These are phyloP conservation scores for Cherax quadricarinatus DNA, from an alignment of 1,140 invertebrate species.

Conservation along the genomic window DNA sequence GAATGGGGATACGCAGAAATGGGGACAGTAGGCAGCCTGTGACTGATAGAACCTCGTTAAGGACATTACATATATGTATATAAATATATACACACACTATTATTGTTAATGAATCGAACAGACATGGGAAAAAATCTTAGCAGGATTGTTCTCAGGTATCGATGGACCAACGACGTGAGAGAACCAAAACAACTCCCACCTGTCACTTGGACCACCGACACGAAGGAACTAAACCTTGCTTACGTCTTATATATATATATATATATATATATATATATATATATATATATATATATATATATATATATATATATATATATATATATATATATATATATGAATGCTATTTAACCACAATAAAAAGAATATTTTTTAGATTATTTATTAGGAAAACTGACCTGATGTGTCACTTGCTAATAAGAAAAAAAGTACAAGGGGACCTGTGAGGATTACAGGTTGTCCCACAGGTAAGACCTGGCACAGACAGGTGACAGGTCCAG, in stretches of 20 bases:
- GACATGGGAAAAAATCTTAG: neutral
- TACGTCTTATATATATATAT: too few relatives aligned
- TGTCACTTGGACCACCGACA: neutral
- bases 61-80: neutral
- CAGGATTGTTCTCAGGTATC: neutral
- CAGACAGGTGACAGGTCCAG: too few relatives aligned
- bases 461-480: too few relatives aligned
- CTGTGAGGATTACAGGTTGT: too few relatives aligned
- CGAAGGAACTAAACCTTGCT: neutral
- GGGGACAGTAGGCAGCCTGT: slow-evolving; percentile 25
- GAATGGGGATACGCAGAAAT: slow-evolving; percentile 28
- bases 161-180: neutral
- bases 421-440: too few relatives aligned
- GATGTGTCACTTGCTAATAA: too few relatives aligned
- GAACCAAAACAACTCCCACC: neutral
- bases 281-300: slow-evolving; percentile 28
- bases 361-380: too few relatives aligned
- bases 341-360: neutral
- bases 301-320: slow-evolving; percentile 22
- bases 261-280: slow-evolving; percentile 30
- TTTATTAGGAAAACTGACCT: too few relatives aligned
- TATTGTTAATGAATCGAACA: neutral
- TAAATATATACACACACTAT: neutral
- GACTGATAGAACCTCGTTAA: slow-evolving; percentile 39
- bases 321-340: slow-evolving; percentile 28